Percentiles rank a stretch among this genome's conserved stretches.
These are phyloP conservation scores for Cinclus mexicanus DNA, from an alignment of 2,113 vertebrate genomes.

Conservation along the genomic window DNA sequence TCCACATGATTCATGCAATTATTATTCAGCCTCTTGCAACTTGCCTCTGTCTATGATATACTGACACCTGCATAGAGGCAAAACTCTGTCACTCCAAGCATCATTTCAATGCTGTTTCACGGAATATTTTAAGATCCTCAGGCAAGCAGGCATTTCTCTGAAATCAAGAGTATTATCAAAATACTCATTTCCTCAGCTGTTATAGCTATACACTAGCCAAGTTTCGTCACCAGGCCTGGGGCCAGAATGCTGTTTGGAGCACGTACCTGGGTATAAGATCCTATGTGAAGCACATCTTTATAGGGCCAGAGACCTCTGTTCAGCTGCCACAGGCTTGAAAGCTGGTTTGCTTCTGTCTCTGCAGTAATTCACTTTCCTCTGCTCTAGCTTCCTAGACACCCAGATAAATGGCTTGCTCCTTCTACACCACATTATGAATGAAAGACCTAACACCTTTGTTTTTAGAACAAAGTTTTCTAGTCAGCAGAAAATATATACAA, in stretches of 20 bases:
- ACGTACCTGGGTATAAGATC: accelerated
- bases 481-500: background rate
- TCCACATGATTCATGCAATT: background rate
- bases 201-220: background rate
- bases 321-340: background rate
- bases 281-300: background rate
- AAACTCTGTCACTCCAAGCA: background rate
- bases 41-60: background rate
- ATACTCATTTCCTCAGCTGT: background rate
- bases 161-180: background rate
- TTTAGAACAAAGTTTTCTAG: background rate
- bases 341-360: background rate
- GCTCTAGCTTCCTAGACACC: background rate
- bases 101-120: background rate
- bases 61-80: background rate
- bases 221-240: background rate
- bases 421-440: background rate
- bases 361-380: background rate
- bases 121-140: background rate
- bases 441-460: background rate
- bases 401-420: background rate
- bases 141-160: background rate
- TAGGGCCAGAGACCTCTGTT: background rate
- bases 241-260: background rate
- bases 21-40: background rate